Evolutionary conservation across 1,140 invertebrate genomes (phyloP).

Genomic region (Aphelenchoides besseyi): DNA sequence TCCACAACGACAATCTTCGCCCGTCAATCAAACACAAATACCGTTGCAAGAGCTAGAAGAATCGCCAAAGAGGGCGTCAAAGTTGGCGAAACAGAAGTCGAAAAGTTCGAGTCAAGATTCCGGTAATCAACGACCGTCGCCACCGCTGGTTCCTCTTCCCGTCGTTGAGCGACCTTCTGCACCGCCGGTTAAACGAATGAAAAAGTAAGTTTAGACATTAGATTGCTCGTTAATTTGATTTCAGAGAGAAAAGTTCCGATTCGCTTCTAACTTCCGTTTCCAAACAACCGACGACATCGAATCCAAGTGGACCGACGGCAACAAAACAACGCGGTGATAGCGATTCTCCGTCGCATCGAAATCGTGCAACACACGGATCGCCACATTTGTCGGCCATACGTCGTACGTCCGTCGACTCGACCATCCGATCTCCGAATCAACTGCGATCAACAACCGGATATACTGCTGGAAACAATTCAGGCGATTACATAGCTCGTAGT

Average conservation of each 20-base stretch:
- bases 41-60: background rate
- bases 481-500: background rate
- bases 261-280: background rate
- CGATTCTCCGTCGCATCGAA: constrained; percentile 4
- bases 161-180: background rate
- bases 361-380: background rate
- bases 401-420: constrained; percentile 4
- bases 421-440: background rate
- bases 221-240: background rate
- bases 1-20: background rate
- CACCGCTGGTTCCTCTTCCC: background rate
- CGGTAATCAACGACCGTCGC: background rate
- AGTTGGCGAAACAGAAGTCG: constrained; percentile 11
- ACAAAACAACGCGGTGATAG: background rate
- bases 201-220: background rate
- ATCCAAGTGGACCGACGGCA: background rate
- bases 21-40: background rate
- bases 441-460: background rate
- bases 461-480: background rate
- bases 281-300: background rate
- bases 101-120: constrained; percentile 12
- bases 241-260: constrained; percentile 10
- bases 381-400: constrained; percentile 4
- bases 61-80: background rate
- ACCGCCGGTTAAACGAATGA: constrained; percentile 6